A percentile compares a stretch with the other conserved stretches of the same genome.
These are phyloP conservation scores for Tylochromis polylepis DNA, from an alignment of 2,113 vertebrate genomes.

Conservation along the genomic window DNA sequence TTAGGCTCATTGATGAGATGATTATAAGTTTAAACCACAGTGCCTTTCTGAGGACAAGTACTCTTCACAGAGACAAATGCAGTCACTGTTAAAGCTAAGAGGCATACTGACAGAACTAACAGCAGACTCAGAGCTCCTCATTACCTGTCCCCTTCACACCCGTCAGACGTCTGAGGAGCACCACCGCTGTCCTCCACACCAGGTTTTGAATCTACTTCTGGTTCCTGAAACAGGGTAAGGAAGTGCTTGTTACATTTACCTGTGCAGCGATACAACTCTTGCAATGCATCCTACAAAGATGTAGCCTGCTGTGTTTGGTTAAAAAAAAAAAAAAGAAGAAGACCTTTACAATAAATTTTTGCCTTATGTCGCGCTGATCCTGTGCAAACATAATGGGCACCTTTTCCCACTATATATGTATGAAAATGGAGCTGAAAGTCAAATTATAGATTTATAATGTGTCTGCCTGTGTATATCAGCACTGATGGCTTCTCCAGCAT, in stretches of 20 bases:
- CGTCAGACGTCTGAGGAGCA: neutral
- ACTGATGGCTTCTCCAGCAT: neutral
- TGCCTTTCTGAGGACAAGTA: neutral
- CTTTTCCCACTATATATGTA: neutral
- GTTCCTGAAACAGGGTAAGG: slow-evolving; percentile 35
- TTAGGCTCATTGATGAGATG: neutral
- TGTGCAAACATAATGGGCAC: neutral
- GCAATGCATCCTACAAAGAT: neutral
- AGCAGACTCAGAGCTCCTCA: neutral
- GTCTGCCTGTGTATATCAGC: neutral
- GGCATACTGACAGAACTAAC: neutral
- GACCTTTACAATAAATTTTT: neutral
- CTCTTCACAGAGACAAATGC: neutral
- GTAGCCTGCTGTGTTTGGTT: neutral
- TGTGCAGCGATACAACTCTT: neutral
- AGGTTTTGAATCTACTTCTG: slow-evolving; percentile 10
- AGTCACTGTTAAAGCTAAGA: neutral
- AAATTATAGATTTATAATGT: neutral
- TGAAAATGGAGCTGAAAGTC: neutral
- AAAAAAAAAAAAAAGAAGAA: neutral
- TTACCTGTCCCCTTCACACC: slow-evolving; percentile 55
- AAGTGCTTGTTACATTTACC: neutral
- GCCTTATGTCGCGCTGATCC: neutral
- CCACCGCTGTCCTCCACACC: neutral
- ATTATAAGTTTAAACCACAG: neutral